Percentiles rank a stretch among this genome's conserved stretches.
phyloP scores from a whole-genome alignment of 2,113 vertebrate species.

The Jaculus jaculus region DNA sequence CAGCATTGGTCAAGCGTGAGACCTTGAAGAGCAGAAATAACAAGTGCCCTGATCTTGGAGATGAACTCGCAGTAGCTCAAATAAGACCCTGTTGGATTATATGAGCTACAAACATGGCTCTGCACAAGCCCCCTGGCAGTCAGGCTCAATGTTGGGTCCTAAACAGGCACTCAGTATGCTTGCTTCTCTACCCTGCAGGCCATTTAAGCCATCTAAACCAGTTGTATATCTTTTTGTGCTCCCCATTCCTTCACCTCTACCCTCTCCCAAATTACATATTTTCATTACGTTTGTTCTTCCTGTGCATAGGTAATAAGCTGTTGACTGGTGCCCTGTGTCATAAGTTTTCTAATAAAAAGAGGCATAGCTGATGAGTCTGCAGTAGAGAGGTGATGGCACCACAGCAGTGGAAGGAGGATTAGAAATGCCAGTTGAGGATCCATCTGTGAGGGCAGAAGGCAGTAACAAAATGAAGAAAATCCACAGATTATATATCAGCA shows the following conservation, averaged over 20 bases:
- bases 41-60: not conserved
- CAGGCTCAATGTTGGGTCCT: not conserved
- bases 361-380: conserved; percentile 32
- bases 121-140: too few relatives aligned
- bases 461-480: not conserved
- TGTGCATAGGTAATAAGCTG: not conserved
- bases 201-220: not conserved
- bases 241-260: not conserved
- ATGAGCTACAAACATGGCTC: not conserved
- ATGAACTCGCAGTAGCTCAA: not conserved
- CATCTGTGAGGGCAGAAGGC: conserved; percentile 37
- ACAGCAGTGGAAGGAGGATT: not conserved
- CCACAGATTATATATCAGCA: not conserved
- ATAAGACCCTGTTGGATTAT: not conserved
- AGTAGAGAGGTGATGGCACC: conserved; percentile 53
- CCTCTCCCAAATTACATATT: not conserved
- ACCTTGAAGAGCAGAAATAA: not conserved
- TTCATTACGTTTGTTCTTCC: not conserved
- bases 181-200: not conserved
- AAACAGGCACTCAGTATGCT: accelerated
- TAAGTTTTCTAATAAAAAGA: conserved; percentile 47
- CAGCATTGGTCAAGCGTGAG: not conserved
- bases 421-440: conserved; percentile 68
- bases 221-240: not conserved
- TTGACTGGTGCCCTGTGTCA: not conserved